Base-by-base conservation (phyloP, 1,140 invertebrate species). In the Caenorhabditis briggsae region DNA sequence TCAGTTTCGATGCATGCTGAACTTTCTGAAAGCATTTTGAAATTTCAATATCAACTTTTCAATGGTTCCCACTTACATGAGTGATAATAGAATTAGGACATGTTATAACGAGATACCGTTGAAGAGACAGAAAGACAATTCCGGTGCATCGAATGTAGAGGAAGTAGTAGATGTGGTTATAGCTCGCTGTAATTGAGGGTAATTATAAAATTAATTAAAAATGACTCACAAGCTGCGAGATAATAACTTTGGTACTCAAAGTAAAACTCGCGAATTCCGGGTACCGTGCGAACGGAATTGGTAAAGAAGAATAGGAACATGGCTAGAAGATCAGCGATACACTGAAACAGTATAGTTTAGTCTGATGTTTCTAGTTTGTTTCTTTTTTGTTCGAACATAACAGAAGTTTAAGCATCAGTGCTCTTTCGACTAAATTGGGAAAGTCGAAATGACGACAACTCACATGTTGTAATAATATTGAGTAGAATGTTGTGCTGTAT, bases 261-360 rank as follows among this genome's bases (percentile, higher is more conserved):
- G 23, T 61, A 61, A 9, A 61, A 61, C n/a, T 61, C 59, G 9
- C 59, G 59, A 25, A 61, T 61, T 20, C 59, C 59, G 5, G 59
- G 59, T 2, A 61, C n/a, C 20, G 59, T 61, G n/a, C 59, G 59
- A 61, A 61, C 59, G 20, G 59, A 61, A 61, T 61, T 61, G 0
- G 59, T 61, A 20, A 61, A 61, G 59, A 61, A 61, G 59, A 61
- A 61, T 20, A 61, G 23, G 59, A 61, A 61, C 59, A 61, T 61
- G 20, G 59, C 23, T 33, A 61, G 59, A 8, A 61, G 23, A 14
- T 61, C 59, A 23, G 59, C 59, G 23, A 61, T 61, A 61, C 59
- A 61, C 59, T 61, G 59, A 1, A 61, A 61, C 56, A 18, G 8
- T 53, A 33, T 53, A 58, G 16, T 58, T 20, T n/a, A 58, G 16